Evolutionary conservation across 2,797 vertebrate species (phyloP), one percentile per base, ranked within the genome.

Genomic region (Somateria mollissima): DNA sequence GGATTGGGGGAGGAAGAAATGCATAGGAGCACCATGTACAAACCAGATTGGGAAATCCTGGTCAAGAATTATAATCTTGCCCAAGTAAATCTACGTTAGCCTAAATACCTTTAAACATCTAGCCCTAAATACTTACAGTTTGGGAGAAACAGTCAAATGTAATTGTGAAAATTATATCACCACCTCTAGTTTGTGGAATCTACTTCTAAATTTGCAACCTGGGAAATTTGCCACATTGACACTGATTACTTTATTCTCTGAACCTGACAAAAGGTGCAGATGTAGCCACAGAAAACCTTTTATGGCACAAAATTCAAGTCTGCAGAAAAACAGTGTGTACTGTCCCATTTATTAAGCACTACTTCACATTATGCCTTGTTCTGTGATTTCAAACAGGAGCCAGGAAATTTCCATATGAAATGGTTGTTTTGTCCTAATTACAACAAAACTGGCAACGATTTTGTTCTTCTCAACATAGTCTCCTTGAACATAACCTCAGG

Each of bases 21-120:
- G 43, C 0, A 1, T 3, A 49, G 21, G 14, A 73, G 34, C 14
- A 12, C 11, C 19, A 8, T 2, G 6, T 45, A 54, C 37, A 79
- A 76, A 73, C 3, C 36, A 60, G 34, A 62, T 0, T 36, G 21
- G n/a, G 34, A 58, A 54, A 6, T 0, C 1, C 41, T 36, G 17
- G 21, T 32, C 36, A 32, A 83, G 36, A 37, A 70, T 37, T 32
- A 13, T 17, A 56, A 41, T 27, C 19, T 22, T 75, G 15, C 18
- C 24, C 16, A 49, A 11, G 18, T 19, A 76, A 69, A 70, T 56
- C 32, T 62, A 1, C 6, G 10, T n/a, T 60, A 60, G 8, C 25
- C 13, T 56, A 74, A 77, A 30, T 21, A 43, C 39, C 39, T 86
- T 53, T n/a, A 53, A 78, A 45, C 10, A 25, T 28, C 34, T 86